Conservation (phyloP, 2,888 invertebrate species). For the Herminia tarsipennalis region DNA sequence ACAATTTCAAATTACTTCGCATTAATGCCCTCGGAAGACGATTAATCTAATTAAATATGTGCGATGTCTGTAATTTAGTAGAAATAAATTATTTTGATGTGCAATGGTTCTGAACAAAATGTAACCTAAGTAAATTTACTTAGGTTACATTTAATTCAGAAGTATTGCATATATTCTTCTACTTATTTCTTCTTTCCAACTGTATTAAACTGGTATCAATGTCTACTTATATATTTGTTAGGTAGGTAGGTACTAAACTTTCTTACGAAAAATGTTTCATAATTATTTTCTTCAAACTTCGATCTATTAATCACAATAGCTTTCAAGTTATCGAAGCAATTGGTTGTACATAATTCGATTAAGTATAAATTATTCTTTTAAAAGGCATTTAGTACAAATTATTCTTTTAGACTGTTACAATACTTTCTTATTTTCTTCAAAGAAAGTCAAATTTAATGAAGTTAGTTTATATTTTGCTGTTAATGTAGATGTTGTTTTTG, state of each 20-base stretch:
- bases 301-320: slow-evolving; percentile 2
- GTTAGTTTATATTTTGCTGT: too few relatives aligned
- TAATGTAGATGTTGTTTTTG: slow-evolving; percentile 34
- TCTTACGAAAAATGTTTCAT: too few relatives aligned
- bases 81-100: slow-evolving; percentile 21
- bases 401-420: too few relatives aligned
- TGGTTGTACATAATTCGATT: background rate
- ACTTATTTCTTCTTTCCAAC: too few relatives aligned
- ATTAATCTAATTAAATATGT: slow-evolving; percentile 34
- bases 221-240: slow-evolving; percentile 13
- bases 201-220: too few relatives aligned
- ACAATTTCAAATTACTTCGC: slow-evolving; percentile 18
- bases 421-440: too few relatives aligned
- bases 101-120: too few relatives aligned
- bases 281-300: background rate
- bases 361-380: background rate
- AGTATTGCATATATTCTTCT: too few relatives aligned
- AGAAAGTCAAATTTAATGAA: too few relatives aligned
- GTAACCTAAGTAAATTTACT: too few relatives aligned
- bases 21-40: slow-evolving; percentile 17
- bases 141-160: too few relatives aligned
- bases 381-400: background rate
- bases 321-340: background rate
- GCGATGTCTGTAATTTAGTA: slow-evolving; percentile 23
- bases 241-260: background rate